Base-by-base conservation (phyloP, 2,113 vertebrate species). In the Podarcis muralis region DNA sequence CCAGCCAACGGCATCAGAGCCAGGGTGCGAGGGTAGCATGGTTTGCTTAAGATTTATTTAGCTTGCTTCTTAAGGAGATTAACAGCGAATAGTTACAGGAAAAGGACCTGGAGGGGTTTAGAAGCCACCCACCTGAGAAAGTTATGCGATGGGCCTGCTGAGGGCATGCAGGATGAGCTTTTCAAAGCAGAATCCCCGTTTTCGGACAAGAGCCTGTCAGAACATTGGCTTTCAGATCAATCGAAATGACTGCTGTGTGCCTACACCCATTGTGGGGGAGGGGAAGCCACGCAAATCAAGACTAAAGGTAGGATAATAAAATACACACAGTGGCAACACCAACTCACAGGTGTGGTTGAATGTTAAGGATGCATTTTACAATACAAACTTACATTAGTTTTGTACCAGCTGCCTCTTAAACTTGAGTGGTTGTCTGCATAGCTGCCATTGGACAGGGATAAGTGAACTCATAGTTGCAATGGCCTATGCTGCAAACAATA, bases 41-140 rank as follows among this genome's bases (percentile, higher is more conserved):
- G 79, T 94, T 95, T 93, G 57, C 12, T 85, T 92, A 35, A 43
- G 86, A 81, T 90, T 92, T 92, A 90, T 93, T 88, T 92, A 86
- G 90, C 87, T 71, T 93, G 82, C 80, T 92, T 94, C 90, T 94
- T 84, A 89, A 91, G 82, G 90, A 92, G 48, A 30, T 88, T 92
- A 94, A 92, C 91, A 92, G 25, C 72, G 80, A 89, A 90, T 66
- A 72, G 68, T 20, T 72, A 92, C 87, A 77, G 69, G 69, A 83
- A 92, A 68, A 91, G 88, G 85, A 92, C n/a, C 83, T 57, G 48
- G 92, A 89, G 85, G 92, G 94, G 90, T 85, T 40, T 83, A 84
- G 62, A 30, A 74, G 0, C 20, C 80, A 87, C 40, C 62, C 74
- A 69, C 48, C 72, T 83, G 40, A 77, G 72, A 82, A 82, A 82